Percentiles rank a stretch among this genome's conserved stretches.
These are phyloP conservation scores for Leptocoma aspasia DNA, from an alignment of 2,113 vertebrate genomes.

Conservation along the genomic window DNA sequence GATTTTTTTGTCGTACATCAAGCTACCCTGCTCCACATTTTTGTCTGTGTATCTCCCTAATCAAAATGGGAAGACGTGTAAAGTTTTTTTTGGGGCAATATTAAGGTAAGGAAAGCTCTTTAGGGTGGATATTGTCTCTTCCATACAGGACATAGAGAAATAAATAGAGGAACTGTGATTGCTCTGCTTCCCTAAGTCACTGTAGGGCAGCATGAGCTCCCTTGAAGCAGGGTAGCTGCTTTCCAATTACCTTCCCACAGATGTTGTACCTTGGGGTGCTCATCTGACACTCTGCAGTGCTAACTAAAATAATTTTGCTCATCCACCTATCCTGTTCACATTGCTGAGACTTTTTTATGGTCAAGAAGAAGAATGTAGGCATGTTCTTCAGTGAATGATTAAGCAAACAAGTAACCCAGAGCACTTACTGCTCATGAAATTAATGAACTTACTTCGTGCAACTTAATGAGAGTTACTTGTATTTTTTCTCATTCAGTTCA, in stretches of 20 bases:
- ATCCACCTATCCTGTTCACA: background rate
- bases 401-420: background rate
- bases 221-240: background rate
- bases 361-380: background rate
- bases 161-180: background rate
- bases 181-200: background rate
- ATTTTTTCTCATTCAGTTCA: background rate
- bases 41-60: background rate
- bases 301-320: background rate
- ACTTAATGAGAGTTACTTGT: background rate
- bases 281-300: background rate
- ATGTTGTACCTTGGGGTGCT: background rate
- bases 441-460: background rate
- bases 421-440: background rate
- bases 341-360: background rate
- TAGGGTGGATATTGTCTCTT: background rate
- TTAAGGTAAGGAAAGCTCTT: background rate
- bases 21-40: background rate
- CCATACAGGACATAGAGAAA: background rate
- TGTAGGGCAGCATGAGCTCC: background rate
- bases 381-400: background rate
- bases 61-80: background rate
- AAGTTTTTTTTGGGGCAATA: background rate
- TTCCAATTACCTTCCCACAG: background rate
- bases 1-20: background rate